phyloP scores from a whole-genome alignment of 2,113 vertebrate genomes.

The Plestiodon gilberti region DNA sequence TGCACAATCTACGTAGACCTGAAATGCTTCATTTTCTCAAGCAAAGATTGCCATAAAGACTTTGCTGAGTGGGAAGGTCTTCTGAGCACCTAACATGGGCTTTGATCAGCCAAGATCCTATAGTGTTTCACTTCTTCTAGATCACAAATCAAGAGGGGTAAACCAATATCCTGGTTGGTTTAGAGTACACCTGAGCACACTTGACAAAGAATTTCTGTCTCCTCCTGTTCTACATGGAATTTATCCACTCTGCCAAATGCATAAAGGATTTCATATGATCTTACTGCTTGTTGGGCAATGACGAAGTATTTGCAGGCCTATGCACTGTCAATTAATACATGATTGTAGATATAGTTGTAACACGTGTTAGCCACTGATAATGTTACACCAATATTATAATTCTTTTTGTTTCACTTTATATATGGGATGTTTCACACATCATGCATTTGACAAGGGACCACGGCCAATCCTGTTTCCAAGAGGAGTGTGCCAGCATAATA shows the following conservation, averaged over 20 bases:
- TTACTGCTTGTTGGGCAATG: not conserved
- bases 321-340: not conserved
- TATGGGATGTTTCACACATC: not conserved
- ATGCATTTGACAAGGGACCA: not conserved
- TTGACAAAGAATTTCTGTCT: not conserved
- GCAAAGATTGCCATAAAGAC: not conserved
- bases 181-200: not conserved
- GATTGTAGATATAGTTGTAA: not conserved
- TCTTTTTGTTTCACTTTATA: not conserved
- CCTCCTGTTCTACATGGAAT: not conserved
- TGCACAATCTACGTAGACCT: not conserved
- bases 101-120: not conserved
- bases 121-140: not conserved
- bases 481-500: not conserved
- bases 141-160: not conserved
- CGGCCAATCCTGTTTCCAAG: not conserved
- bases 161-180: not conserved
- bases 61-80: not conserved
- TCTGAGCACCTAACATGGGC: not conserved
- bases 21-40: not conserved
- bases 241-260: not conserved
- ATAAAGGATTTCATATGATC: not conserved
- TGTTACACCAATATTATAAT: not conserved
- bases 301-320: not conserved
- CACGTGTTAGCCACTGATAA: not conserved